Evolutionary conservation across 2,888 invertebrate genomes (phyloP), one percentile per base, ranked within the genome.

Genomic region (Odiellus spinosus): DNA sequence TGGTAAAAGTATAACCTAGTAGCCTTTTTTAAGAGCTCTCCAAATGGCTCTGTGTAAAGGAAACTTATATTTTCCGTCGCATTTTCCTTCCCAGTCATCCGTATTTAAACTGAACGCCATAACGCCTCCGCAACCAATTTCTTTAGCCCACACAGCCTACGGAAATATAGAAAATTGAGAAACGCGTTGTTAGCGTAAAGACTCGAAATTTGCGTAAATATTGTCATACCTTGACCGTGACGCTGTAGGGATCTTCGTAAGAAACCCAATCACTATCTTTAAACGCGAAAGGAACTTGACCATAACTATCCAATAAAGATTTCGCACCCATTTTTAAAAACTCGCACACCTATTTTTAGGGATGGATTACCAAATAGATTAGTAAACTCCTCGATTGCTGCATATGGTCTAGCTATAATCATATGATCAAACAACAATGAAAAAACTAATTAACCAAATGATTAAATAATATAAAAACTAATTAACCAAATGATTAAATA

Each of bases 51-150:
- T 15, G 3, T 53, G 52, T 2, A 73, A 62, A 19, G 67, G 67
- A 54, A 71, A 71, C 40, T 43, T 54, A 6, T 62, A 66, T 10
- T 47, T 46, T 21, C 49, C 47, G 18, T 53, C 53, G 40, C 56
- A 62, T 53, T 50, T 59, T 59, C 55, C 57, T 43, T 20, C 60
- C 56, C 61, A 77, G 64, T 88, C 87, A 62, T 88, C 88, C 2
- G 76, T 72, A 61, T 86, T 86, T 18, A 88, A 67, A 11, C 82
- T 80, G 65, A 79, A 84, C 50, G 86, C 70, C 86, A 87, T 87
- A 5, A 79, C 80, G 21, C 88, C 88, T 41, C 79, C 79, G 56
- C 82, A 48, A n/a, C 52, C 45, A 40, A 48, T 47, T 44, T 54
- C 52, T 26, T 51, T 47, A 14, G 49, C 49, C 50, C 49, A 52